Evolutionary conservation across 2,113 vertebrate genomes (phyloP), one percentile per base, ranked within the genome.

Genomic region (Peromyscus leucopus): DNA sequence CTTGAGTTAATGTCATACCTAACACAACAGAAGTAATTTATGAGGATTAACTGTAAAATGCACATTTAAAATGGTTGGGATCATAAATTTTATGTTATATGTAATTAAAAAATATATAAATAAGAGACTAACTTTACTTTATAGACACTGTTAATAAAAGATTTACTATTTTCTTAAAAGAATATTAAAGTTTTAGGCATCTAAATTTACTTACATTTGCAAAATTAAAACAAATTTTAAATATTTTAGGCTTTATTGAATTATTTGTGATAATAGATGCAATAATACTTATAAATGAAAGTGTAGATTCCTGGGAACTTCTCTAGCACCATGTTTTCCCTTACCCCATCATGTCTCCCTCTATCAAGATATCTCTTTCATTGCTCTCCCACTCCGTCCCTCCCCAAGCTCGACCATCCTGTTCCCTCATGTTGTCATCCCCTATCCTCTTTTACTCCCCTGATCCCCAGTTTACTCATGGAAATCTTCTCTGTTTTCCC

Each of bases 21-120:
- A 83, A n/a, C 46, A 87, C 36, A 96, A 75, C 46, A 78, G 75
- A 71, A 78, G 71, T 94, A 71, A 95, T 48, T 76, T 82, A 36
- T 71, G 69, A 91, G 7, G 15, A 71, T 69, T 59, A 91, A 86
- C 86, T 92, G 9, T 9, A 89, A 92, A 69, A 12, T 42, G 10
- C 19, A 82, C 7, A n/a, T 19, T 80, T 80, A 48, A 89, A 78
- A 83, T 74, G 5, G 5, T 26, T 65, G 78, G 26, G 5, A 59
- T 84, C 15, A 31, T 31, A 74, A 69, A 80, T 39, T 59, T 55
- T 74, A 6, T 51, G 7, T 57, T 90, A 28, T 36, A 22, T 51
- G 5, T 69, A 69, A 51, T 90, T 75, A 55, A 48, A 90, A 89
- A 83, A 89, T 42, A 63, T 82, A 61, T 71, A 83, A 75, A 90